Evolutionary conservation across 2,113 vertebrate species (phyloP), one percentile per base, ranked within the genome.

Genomic region (Festucalex cinctus): DNA sequence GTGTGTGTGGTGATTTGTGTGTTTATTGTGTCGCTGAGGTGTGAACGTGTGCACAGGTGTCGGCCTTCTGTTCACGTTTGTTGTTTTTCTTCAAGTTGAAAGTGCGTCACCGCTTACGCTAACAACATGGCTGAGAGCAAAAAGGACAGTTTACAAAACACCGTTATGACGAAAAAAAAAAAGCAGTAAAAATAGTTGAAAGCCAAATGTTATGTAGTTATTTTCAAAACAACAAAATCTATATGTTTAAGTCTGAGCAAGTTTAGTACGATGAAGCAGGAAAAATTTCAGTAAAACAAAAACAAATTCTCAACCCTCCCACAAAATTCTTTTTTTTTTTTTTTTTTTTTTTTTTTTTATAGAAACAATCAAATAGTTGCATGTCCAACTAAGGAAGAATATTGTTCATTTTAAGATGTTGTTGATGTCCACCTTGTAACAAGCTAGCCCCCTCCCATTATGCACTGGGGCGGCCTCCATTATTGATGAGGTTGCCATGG

Each of bases 21-120:
- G 56, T 69, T 48, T 64, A 9, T 68, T 65, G 49, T 82, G 44
- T 37, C 78, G 65, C 56, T 65, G 10, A 63, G 35, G 73, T 82
- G 83, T 83, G 70, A 81, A 20, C 77, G 80, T 71, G 79, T 85
- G 82, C 60, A 76, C 86, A 89, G 86, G 83, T 89, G 83, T 43
- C 62, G 69, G 53, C 66, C 66, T 57, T 59, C 28, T 73, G 71
- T 78, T 63, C 73, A 17, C 51, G 60, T 14, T 41, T 53, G 24
- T n/a, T 61, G 43, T 44, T 22, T 32, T 46, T 32, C 62, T 13
- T 60, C 20, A 3, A 60, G 13, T 37, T 10, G 36, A 37, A 37
- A 9, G 32, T 3, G 3, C 20, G 7, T 36, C 28, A 17, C 35
- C 8, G 24, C 53, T 56, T 26, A 14, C 53, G 9, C 26, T 26